A percentile compares a stretch with the other conserved stretches of the same genome.
Evolutionary conservation across 1,140 invertebrate genomes (phyloP).

Genomic region (Zaprionus gabonicus): DNA sequence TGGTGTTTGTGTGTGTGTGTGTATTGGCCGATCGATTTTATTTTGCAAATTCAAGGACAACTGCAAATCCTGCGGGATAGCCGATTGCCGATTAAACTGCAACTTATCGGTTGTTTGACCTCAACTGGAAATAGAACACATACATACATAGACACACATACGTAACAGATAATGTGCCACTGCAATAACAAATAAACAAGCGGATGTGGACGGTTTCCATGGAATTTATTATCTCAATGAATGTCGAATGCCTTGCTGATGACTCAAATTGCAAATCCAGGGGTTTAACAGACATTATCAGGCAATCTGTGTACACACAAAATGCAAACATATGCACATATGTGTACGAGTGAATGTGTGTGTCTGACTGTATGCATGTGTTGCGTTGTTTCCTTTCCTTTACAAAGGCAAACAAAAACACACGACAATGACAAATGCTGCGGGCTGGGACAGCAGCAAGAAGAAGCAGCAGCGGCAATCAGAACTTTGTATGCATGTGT

Average conservation of each 20-base stretch:
- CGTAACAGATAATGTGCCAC: slow-evolving; percentile 20
- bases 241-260: slow-evolving; percentile 52
- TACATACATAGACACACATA: slow-evolving; percentile 8
- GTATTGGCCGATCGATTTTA: slow-evolving; percentile 80
- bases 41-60: slow-evolving; percentile 82
- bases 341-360: background rate
- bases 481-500: slow-evolving; percentile 52
- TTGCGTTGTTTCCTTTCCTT: slow-evolving; percentile 52
- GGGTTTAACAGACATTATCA: slow-evolving; percentile 59
- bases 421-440: slow-evolving; percentile 43
- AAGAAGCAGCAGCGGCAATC: slow-evolving; percentile 43
- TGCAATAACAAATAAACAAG: slow-evolving; percentile 33
- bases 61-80: slow-evolving; percentile 69
- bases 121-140: background rate
- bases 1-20: slow-evolving; percentile 51
- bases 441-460: slow-evolving; percentile 50
- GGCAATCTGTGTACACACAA: slow-evolving; percentile 51
- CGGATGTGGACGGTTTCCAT: slow-evolving; percentile 50
- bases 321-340: slow-evolving; percentile 41
- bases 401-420: slow-evolving; percentile 56
- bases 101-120: slow-evolving; percentile 7
- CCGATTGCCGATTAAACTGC: slow-evolving; percentile 17
- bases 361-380: slow-evolving; percentile 46
- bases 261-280: slow-evolving; percentile 66
- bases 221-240: slow-evolving; percentile 55